A percentile compares a stretch with the other conserved stretches of the same genome.
Evolutionary conservation across 1,140 invertebrate species (phyloP).

Genomic region (Cepaea nemoralis): DNA sequence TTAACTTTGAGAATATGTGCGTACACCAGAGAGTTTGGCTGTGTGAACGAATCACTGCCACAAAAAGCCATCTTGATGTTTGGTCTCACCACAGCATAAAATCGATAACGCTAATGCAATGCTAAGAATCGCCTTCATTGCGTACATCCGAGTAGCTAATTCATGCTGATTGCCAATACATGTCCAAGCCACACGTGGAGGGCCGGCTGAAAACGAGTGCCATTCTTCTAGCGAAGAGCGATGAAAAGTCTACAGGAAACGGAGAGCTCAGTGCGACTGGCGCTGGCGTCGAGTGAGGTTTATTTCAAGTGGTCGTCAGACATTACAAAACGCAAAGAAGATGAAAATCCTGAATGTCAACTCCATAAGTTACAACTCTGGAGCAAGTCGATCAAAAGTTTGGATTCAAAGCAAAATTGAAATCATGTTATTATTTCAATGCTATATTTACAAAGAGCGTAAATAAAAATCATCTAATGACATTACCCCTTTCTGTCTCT

Average conservation of each 20-base stretch:
- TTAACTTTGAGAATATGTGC: background rate
- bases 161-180: constrained; percentile 38
- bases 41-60: background rate
- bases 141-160: constrained; percentile 34
- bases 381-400: too few relatives aligned
- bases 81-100: background rate
- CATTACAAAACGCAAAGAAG: background rate
- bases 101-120: constrained; percentile 25
- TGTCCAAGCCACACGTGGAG: constrained; percentile 25
- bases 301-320: constrained; percentile 1
- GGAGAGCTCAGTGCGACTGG: background rate
- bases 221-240: constrained; percentile 6
- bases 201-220: constrained; percentile 20
- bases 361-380: background rate
- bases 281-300: background rate
- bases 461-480: too few relatives aligned
- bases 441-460: too few relatives aligned
- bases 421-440: too few relatives aligned
- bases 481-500: too few relatives aligned
- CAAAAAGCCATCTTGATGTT: background rate
- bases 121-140: constrained; percentile 8
- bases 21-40: background rate
- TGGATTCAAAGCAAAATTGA: too few relatives aligned
- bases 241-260: constrained; percentile 19
- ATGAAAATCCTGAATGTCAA: background rate